Evolutionary conservation across 2,113 vertebrate genomes (phyloP).

Genomic region (Labeo catla): DNA sequence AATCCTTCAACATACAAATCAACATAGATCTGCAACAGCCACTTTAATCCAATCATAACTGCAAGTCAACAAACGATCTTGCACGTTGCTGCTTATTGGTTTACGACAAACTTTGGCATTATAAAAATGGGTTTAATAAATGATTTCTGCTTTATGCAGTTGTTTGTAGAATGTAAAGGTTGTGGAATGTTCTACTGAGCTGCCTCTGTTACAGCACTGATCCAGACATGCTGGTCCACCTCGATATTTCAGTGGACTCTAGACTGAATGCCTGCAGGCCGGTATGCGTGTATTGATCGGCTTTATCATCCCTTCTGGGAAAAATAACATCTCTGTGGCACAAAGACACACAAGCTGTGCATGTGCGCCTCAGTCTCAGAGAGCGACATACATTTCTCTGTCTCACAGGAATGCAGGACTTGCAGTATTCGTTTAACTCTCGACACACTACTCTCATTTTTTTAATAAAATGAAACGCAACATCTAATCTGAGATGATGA

Average conservation of each 20-base stretch:
- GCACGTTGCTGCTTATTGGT: neutral
- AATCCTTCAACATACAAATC: neutral
- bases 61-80: neutral
- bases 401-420: constrained; percentile 1
- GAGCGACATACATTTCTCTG: constrained; percentile 21
- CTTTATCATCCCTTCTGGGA: constrained; percentile 64
- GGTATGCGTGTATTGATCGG: constrained; percentile 66
- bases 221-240: constrained; percentile 44
- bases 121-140: neutral
- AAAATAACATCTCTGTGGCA: constrained; percentile 64
- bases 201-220: constrained; percentile 43
- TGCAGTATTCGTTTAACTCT: neutral
- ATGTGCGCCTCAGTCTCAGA: constrained; percentile 15
- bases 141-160: neutral
- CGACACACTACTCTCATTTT: neutral
- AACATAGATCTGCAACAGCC: neutral
- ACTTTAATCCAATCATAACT: neutral
- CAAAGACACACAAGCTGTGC: constrained; percentile 59
- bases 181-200: constrained; percentile 2
- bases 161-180: constrained; percentile 9
- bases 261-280: constrained; percentile 50
- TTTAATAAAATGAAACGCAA: neutral
- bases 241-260: constrained; percentile 34
- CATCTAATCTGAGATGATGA: neutral
- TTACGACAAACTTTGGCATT: neutral